Percentiles rank a stretch among this genome's conserved stretches.
Evolutionary conservation across 2,113 vertebrate genomes (phyloP).

Genomic region (Catharus fuscescens): DNA sequence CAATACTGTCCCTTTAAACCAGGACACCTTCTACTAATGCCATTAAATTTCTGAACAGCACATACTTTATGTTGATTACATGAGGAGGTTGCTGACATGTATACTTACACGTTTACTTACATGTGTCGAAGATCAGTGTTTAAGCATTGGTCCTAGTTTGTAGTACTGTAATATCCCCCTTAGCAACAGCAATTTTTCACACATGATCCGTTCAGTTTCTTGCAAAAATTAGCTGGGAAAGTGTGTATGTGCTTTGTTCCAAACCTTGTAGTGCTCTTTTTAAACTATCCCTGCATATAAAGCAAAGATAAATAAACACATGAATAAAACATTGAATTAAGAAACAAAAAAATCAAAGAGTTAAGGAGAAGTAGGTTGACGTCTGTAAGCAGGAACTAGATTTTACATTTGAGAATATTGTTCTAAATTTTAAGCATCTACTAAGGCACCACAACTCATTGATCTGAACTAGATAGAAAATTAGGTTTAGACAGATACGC

Average conservation of each 20-base stretch:
- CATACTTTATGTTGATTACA: neutral
- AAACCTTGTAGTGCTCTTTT: neutral
- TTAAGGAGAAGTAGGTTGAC: neutral
- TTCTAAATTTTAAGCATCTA: neutral
- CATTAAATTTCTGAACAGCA: neutral
- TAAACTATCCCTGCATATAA: neutral
- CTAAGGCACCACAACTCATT: neutral
- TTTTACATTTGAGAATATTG: neutral
- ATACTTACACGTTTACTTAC: neutral
- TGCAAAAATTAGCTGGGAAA: neutral
- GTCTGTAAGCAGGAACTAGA: neutral
- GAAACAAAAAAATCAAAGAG: too few species aligned
- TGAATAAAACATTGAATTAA: neutral
- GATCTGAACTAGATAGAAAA: neutral
- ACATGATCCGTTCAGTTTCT: neutral
- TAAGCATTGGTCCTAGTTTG: neutral
- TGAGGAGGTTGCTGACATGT: neutral
- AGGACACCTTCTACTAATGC: neutral
- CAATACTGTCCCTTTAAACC: too few species aligned
- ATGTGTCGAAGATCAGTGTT: neutral
- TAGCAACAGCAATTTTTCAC: neutral
- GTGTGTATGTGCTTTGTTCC: neutral
- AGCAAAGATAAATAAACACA: neutral
- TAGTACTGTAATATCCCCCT: neutral
- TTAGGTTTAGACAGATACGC: fast-evolving